Evolutionary conservation across 2,113 vertebrate species (phyloP).

Genomic region (Microtus richardsoni): DNA sequence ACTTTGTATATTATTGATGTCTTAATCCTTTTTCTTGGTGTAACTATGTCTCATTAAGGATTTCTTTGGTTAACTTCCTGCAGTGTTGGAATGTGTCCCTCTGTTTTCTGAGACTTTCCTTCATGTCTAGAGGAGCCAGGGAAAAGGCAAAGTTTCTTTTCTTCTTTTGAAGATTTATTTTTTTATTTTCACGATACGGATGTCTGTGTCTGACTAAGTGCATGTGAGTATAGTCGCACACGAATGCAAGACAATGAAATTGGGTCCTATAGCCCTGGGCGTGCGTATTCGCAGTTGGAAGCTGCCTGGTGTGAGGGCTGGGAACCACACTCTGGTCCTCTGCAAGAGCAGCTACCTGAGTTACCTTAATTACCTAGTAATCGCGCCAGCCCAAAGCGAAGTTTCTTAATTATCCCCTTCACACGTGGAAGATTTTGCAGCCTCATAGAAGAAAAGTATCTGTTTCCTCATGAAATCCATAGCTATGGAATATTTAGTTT

Average conservation of each 20-base stretch:
- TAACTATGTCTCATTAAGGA: background rate
- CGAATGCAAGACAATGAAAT: background rate
- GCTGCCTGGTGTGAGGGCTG: background rate
- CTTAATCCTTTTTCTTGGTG: background rate
- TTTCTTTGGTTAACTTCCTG: slow-evolving; percentile 8
- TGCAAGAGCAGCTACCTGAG: background rate
- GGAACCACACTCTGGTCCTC: background rate
- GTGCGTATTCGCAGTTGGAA: background rate
- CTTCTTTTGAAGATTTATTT: background rate
- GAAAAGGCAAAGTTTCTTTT: background rate
- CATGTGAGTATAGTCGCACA: background rate
- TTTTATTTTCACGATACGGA: background rate
- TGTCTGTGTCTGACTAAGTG: background rate
- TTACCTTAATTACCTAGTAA: background rate
- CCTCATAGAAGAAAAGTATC: background rate
- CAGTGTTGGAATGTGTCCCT: background rate
- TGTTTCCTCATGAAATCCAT: background rate
- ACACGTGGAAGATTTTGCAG: background rate
- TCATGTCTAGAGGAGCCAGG: background rate
- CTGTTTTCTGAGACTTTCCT: background rate
- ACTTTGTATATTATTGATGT: background rate
- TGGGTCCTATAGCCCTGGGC: background rate
- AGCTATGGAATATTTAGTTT: background rate
- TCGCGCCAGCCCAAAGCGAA: background rate
- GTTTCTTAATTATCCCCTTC: background rate